These are phyloP conservation scores for Melanotus villosus DNA, from an alignment of 2,888 invertebrate genomes.

Conservation along the genomic window DNA sequence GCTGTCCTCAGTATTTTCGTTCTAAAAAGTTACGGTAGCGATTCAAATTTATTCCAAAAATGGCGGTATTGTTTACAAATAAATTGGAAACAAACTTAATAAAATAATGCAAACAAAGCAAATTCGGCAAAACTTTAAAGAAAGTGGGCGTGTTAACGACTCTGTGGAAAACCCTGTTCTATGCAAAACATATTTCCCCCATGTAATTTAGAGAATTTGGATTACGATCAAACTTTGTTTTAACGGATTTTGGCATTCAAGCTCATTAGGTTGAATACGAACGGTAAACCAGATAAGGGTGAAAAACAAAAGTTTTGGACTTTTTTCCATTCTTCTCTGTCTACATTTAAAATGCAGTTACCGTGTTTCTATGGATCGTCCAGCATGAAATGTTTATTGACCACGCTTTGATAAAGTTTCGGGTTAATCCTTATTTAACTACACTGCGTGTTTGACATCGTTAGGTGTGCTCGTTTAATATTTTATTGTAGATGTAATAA, in stretches of 20 bases:
- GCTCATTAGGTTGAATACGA: not conserved
- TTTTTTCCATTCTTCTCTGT: not conserved
- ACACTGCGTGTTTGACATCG: constrained; percentile 7
- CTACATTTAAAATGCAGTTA: constrained; percentile 15
- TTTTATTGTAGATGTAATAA: constrained; percentile 18
- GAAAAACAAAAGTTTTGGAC: not conserved
- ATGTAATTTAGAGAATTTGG: not conserved
- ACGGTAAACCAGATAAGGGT: not conserved
- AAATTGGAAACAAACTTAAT: too few relatives aligned
- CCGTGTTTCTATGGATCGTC: constrained; percentile 5
- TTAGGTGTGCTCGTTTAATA: constrained; percentile 1
- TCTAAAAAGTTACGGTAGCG: too few relatives aligned
- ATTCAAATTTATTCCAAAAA: too few relatives aligned
- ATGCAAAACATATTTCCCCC: too few relatives aligned
- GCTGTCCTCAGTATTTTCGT: too few relatives aligned
- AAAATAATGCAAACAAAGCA: too few relatives aligned
- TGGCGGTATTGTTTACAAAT: too few relatives aligned
- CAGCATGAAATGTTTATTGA: constrained; percentile 8
- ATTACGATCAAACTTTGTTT: constrained; percentile 2
- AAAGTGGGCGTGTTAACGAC: too few relatives aligned
- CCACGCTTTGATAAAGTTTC: not conserved
- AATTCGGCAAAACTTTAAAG: too few relatives aligned
- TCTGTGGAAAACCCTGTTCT: too few relatives aligned
- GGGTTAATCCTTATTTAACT: constrained; percentile 20
- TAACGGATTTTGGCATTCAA: not conserved